These are phyloP conservation scores for Noctua fimbriata DNA, from an alignment of 2,888 invertebrate genomes.

Conservation along the genomic window DNA sequence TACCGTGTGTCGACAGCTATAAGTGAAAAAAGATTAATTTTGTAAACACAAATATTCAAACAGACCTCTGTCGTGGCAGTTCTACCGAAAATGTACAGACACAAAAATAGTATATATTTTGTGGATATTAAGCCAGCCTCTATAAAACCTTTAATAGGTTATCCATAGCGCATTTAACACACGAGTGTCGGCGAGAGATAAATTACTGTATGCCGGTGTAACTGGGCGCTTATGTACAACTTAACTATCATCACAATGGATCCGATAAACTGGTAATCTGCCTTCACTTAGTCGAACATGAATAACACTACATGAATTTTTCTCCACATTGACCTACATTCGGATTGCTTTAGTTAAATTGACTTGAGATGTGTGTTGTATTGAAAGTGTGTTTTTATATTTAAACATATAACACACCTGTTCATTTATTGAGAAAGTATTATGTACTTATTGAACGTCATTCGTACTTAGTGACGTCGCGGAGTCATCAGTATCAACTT, in stretches of 20 bases:
- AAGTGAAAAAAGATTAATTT: background rate
- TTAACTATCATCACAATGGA: conserved; percentile 41
- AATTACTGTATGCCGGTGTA: background rate
- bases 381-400: conserved; percentile 57
- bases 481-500: conserved; percentile 50
- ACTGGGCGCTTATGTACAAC: background rate
- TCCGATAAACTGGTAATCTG: background rate
- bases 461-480: conserved; percentile 71
- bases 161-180: background rate
- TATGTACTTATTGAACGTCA: conserved; percentile 73
- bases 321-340: conserved; percentile 16
- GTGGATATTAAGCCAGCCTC: background rate
- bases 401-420: conserved; percentile 50
- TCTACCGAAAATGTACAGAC: background rate
- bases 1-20: conserved; percentile 30
- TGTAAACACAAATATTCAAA: background rate
- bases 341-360: conserved; percentile 57
- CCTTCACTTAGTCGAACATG: conserved; percentile 13
- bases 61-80: background rate
- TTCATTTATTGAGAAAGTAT: conserved; percentile 62
- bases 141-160: background rate
- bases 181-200: background rate
- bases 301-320: conserved; percentile 24
- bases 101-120: background rate
- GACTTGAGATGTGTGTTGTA: conserved; percentile 67